These are phyloP conservation scores for Eira barbara DNA, from an alignment of 2,113 vertebrate genomes.

Conservation along the genomic window DNA sequence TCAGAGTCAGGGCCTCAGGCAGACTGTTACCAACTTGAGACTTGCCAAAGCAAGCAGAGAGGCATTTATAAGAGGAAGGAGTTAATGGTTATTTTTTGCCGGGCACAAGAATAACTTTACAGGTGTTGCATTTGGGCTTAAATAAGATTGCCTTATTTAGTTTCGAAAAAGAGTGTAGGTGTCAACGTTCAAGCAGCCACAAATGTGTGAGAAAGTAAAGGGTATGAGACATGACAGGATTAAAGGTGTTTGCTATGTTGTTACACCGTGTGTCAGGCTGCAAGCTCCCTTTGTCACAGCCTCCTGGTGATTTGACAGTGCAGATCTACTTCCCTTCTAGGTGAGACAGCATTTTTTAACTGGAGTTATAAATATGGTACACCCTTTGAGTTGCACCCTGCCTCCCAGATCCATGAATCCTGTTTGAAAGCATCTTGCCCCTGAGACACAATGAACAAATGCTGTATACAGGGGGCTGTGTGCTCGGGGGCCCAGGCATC, in stretches of 20 bases:
- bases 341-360: constrained; percentile 85
- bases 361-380: constrained; percentile 71
- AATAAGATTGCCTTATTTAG: constrained; percentile 79
- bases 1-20: constrained; percentile 34
- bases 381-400: not conserved
- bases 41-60: constrained; percentile 49
- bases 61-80: constrained; percentile 59
- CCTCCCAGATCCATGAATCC: constrained; percentile 55
- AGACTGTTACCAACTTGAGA: constrained; percentile 59
- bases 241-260: constrained; percentile 92
- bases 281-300: constrained; percentile 86
- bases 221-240: constrained; percentile 92
- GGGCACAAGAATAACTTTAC: constrained; percentile 79
- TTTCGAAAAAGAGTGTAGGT: constrained; percentile 78
- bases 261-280: constrained; percentile 87
- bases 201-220: constrained; percentile 88
- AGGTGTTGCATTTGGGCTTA: constrained; percentile 79
- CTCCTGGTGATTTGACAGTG: constrained; percentile 87
- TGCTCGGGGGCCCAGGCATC: constrained; percentile 64
- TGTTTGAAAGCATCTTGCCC: constrained; percentile 60
- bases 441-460: constrained; percentile 66
- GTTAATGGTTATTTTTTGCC: constrained; percentile 76
- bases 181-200: constrained; percentile 83
- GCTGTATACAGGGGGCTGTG: constrained; percentile 65
- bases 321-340: constrained; percentile 83